Percentiles rank a stretch among this genome's conserved stretches.
phyloP scores from a whole-genome alignment of 2,797 vertebrate genomes.

The Lagorchestes hirsutus region DNA sequence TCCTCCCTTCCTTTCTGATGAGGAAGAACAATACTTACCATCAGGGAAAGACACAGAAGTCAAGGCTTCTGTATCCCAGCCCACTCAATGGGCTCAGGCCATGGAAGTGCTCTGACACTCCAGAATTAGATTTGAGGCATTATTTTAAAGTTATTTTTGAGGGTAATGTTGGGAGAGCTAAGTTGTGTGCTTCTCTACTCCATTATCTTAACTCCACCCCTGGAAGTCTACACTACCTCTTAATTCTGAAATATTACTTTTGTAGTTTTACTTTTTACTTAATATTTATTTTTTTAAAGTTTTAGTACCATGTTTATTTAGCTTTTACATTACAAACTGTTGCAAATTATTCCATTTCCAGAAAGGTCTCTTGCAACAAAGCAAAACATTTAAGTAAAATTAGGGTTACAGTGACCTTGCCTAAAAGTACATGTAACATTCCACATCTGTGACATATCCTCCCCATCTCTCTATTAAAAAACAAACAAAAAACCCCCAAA shows the following conservation, averaged over 20 bases:
- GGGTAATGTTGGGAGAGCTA: neutral
- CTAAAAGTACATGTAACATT: neutral
- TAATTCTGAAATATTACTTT: neutral
- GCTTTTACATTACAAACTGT: neutral
- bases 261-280: neutral
- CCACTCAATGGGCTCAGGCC: too few species aligned
- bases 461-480: neutral
- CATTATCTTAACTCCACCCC: neutral
- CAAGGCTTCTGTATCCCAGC: too few species aligned
- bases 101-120: too few species aligned
- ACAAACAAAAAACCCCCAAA: neutral
- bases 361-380: neutral
- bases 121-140: neutral
- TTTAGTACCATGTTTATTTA: neutral
- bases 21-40: too few species aligned
- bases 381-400: neutral
- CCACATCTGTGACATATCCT: neutral
- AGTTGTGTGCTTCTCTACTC: neutral
- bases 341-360: neutral
- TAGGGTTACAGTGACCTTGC: neutral
- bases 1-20: too few species aligned
- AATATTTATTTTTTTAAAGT: neutral
- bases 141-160: neutral
- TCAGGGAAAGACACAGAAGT: too few species aligned
- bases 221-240: neutral